Conservation (phyloP, 2,797 vertebrate species). For the Gila robusta region DNA sequence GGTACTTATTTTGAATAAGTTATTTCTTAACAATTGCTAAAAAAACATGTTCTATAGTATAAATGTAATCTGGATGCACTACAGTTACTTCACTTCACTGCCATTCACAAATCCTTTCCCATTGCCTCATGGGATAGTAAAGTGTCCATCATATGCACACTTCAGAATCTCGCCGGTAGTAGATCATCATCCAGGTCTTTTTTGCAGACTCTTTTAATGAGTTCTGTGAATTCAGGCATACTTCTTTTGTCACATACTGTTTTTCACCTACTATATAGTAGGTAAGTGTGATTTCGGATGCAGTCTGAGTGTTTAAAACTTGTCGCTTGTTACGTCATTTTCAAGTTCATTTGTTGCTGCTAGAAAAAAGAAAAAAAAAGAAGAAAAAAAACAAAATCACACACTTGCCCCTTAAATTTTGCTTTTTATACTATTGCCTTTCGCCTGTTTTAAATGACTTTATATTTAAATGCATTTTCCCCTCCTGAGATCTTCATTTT, state of each 20-base stretch:
- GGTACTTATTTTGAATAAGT: not conserved
- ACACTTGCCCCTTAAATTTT: not conserved
- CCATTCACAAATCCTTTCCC: no score
- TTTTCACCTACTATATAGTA: not conserved
- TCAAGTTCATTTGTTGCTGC: not conserved
- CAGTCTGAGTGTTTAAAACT: not conserved
- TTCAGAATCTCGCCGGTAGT: no score
- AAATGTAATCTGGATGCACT: not conserved
- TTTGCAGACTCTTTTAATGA: no score
- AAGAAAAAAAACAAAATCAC: not conserved
- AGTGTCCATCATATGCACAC: no score
- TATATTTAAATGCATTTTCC: constrained; percentile 27
- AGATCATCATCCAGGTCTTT: no score
- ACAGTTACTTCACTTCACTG: no score
- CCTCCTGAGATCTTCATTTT: constrained; percentile 17
- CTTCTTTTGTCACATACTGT: not conserved
- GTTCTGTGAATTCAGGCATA: no score
- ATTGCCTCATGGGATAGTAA: no score
- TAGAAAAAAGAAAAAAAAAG: not conserved
- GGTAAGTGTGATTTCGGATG: no score
- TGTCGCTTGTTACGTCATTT: not conserved
- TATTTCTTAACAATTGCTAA: not conserved
- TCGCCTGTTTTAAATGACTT: not conserved
- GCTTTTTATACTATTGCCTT: constrained; percentile 3
- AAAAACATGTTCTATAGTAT: not conserved